phyloP scores from a whole-genome alignment of 2,888 invertebrate species.

The Rotaria socialis region DNA sequence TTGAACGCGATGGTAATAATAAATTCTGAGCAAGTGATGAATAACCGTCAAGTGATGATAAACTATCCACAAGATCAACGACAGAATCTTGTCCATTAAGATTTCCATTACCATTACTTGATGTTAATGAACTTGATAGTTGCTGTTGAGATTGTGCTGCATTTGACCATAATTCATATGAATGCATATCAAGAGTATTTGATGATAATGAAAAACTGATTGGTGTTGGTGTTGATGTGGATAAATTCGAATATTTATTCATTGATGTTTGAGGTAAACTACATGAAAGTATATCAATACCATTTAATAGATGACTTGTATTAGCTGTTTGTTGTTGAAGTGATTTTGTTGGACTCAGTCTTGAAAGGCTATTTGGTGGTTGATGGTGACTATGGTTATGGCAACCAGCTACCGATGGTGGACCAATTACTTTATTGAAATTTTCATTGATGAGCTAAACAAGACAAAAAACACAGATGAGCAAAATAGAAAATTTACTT shows the following conservation, averaged over 20 bases:
- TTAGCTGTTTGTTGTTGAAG: background rate
- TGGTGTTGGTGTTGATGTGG: conserved; percentile 41
- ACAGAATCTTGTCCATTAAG: background rate
- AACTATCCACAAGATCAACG: conserved; percentile 17
- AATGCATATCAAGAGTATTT: background rate
- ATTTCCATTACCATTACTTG: conserved; percentile 1
- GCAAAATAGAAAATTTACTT: no score
- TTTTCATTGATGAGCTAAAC: background rate
- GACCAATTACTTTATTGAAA: conserved; percentile 25
- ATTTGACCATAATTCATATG: conserved; percentile 36
- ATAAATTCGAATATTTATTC: conserved; percentile 40
- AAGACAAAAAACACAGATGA: background rate
- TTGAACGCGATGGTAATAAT: conserved; percentile 11
- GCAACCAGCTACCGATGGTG: background rate
- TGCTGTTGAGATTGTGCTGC: background rate
- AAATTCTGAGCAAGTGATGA: background rate
- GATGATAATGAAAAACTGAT: conserved; percentile 23
- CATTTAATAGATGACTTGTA: background rate
- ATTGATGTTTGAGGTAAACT: conserved; percentile 30
- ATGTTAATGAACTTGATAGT: background rate
- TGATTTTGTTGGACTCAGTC: background rate
- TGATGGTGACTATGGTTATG: conserved; percentile 24
- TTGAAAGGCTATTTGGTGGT: background rate
- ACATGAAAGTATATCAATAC: background rate
- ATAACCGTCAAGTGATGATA: background rate